Base-by-base conservation (phyloP, 1,140 invertebrate genomes). In the Schmidtea mediterranea region DNA sequence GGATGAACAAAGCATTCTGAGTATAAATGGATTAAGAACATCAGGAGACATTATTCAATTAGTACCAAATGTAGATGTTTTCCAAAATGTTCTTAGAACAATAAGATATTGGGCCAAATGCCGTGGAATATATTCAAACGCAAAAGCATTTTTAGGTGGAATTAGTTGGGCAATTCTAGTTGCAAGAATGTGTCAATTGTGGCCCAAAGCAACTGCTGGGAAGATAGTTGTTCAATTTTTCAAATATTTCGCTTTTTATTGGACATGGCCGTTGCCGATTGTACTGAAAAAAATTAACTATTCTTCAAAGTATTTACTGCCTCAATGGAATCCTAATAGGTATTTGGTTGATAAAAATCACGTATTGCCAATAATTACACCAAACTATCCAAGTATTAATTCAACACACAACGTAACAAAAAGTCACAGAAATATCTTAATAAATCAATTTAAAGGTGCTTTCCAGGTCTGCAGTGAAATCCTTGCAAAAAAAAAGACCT, bases 81-180 rank as follows among this genome's bases (percentile, higher is more conserved):
- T 97, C 66, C 73, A 83, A 52, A 70, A 92, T 43, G 80, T 89
- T 5, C 67, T 98, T 38, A 69, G 87, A 56, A 78, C 86, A 15
- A 90, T 98, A 50, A 97, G 97, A 68, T 67, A 97, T 37, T 97
- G 90, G 90, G 90, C 90, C 2, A 97, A 95, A 74, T 76, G 86
- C 47, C 80, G 86, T 66, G 87, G 89, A 36, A 86, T 98, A 50
- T 98, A 97, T 69, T 94, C 86, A 41, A 98, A 98, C 71, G 81
- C 80, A 0, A 67, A 98, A 52, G 92, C 92, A 18, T 98, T 92
- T 62, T 73, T 98, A 43, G 92, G 92, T 47, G 92, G 92, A 51
- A 87, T 98, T 22, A 92, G 86, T 0, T 98, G 92, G 92, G 92
- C 92, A 19, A 97, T 98, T 81, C 63, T 98, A 23, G 87, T 97